Evolutionary conservation across 1,140 invertebrate species (phyloP).

Genomic region (Metopolophium dirhodum): DNA sequence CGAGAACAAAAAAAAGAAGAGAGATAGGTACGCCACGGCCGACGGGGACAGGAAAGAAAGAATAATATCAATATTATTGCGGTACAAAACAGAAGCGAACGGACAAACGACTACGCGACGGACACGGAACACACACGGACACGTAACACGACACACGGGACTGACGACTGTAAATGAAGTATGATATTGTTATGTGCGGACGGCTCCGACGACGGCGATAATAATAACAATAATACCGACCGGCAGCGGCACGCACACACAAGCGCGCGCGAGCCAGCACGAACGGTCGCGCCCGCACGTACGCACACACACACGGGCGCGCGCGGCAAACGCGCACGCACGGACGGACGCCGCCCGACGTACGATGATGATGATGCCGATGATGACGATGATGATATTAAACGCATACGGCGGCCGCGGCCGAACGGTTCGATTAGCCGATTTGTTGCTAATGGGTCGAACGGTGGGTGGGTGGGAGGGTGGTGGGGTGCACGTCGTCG

Average conservation of each 20-base stretch:
- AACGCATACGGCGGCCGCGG: too few relatives aligned
- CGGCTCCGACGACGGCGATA: not conserved
- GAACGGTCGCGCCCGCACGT: not conserved
- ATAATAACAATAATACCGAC: constrained; percentile 8
- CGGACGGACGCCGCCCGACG: not conserved
- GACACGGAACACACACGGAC: constrained; percentile 41
- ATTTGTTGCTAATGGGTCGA: constrained; percentile 8
- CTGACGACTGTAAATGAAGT: constrained; percentile 37
- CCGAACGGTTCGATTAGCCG: constrained; percentile 8
- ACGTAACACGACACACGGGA: constrained; percentile 39
- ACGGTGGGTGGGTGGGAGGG: not conserved
- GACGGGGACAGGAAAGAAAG: too few relatives aligned
- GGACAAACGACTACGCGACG: constrained; percentile 15
- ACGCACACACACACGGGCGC: not conserved
- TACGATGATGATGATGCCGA: not conserved
- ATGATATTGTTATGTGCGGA: not conserved
- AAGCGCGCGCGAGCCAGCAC: not conserved
- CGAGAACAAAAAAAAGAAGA: not conserved
- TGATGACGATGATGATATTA: not conserved
- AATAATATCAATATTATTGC: too few relatives aligned
- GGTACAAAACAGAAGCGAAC: not conserved
- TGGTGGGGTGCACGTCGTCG: too few relatives aligned
- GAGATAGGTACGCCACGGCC: not conserved
- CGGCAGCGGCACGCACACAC: not conserved
- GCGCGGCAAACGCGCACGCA: not conserved